phyloP scores from a whole-genome alignment of 2,888 invertebrate species.

The Bibio marci region DNA sequence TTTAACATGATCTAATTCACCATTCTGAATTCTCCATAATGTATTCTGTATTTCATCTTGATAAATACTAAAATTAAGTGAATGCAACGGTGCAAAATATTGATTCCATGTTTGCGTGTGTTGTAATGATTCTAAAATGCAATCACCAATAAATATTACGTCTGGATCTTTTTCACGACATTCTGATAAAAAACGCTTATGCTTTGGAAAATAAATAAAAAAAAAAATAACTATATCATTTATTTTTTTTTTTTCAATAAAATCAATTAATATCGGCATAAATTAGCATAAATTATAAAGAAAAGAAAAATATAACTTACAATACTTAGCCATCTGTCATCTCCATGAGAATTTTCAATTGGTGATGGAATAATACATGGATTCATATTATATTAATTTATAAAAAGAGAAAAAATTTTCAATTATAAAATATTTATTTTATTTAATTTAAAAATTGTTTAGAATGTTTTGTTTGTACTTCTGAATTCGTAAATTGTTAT shows the following conservation, averaged over 20 bases:
- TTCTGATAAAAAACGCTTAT: slow-evolving; percentile 68
- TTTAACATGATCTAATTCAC: slow-evolving; percentile 73
- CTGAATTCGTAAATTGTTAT: no score
- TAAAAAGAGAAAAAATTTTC: no score
- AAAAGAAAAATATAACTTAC: slow-evolving; percentile 25
- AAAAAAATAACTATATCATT: slow-evolving; percentile 10
- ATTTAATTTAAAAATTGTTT: no score
- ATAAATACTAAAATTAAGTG: slow-evolving; percentile 71
- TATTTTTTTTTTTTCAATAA: slow-evolving; percentile 3
- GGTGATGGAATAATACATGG: slow-evolving; percentile 52
- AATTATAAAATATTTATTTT: no score
- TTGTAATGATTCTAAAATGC: slow-evolving; percentile 64
- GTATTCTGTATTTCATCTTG: slow-evolving; percentile 79
- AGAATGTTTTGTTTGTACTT: no score
- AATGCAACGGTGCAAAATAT: slow-evolving; percentile 80
- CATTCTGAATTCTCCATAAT: slow-evolving; percentile 77
- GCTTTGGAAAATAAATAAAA: slow-evolving; percentile 38
- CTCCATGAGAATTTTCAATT: slow-evolving; percentile 62
- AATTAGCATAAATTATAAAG: slow-evolving; percentile 1
- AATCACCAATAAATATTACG: slow-evolving; percentile 82
- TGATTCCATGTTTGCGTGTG: slow-evolving; percentile 79
- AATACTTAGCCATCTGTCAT: slow-evolving; percentile 73
- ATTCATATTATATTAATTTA: slow-evolving; percentile 36
- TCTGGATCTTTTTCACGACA: slow-evolving; percentile 83
- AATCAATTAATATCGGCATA: slow-evolving; percentile 8